Conservation (phyloP, 2,797 vertebrate genomes). For the Zalophus californianus region DNA sequence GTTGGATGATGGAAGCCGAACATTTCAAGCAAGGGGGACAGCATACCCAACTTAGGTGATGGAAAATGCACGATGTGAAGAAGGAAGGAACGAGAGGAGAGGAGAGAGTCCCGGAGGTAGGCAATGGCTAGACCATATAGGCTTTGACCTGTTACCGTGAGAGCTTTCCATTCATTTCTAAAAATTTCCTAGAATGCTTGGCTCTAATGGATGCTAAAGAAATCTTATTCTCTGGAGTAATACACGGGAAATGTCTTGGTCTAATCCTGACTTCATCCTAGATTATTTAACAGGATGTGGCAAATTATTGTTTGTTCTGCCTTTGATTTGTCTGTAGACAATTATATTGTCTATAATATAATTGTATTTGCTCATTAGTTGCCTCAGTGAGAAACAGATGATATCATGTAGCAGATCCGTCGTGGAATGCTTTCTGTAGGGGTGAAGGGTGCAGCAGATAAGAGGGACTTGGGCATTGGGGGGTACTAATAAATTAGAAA, state of each 20-base stretch:
- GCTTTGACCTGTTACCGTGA: neutral
- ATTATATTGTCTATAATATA: neutral
- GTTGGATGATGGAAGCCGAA: neutral
- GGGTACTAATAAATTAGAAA: neutral
- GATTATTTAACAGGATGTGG: neutral
- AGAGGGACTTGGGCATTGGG: rapidly evolving
- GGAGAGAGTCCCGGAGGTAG: neutral
- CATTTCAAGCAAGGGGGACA: neutral
- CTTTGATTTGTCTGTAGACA: neutral
- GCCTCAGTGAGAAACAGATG: neutral
- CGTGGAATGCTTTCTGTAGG: neutral
- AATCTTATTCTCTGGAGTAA: neutral
- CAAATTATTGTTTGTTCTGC: neutral
- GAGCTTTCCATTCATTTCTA: neutral
- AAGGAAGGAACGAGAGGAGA: neutral
- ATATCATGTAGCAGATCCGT: neutral
- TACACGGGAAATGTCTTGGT: neutral
- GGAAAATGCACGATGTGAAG: neutral
- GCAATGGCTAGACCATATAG: too few relatives aligned
- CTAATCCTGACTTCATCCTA: neutral
- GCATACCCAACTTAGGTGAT: neutral
- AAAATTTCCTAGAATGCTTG: neutral
- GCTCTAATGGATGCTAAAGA: neutral
- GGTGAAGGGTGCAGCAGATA: neutral
- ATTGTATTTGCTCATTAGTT: neutral